Base-by-base conservation (phyloP, 2,888 invertebrate species). In the Caenorhabditis zanzibari region DNA sequence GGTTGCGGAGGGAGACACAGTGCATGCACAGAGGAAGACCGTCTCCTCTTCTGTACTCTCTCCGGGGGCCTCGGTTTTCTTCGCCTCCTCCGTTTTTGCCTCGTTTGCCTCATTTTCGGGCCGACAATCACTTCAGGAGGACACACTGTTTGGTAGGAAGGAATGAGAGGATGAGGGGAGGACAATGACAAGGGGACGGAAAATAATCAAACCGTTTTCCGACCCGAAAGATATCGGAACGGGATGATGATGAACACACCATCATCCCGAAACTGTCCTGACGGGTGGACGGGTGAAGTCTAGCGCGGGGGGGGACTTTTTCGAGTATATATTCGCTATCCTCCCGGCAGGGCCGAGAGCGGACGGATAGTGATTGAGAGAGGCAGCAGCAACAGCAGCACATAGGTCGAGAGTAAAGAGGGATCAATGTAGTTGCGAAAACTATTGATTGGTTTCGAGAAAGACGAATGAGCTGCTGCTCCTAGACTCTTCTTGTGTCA, bases 41-140 rank as follows among this genome's bases (percentile, higher is more conserved):
- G 56, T 75, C 56, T 75, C 3, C 44, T 24, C 58, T 35, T 56
- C 75, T 68, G 16, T 16, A 38, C 49, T 54, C 68, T 68, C 68
- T 19, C 58, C 32, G 16, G 54, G 12, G 26, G 24, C 49, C 52
- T 41, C n/a, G 10, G n/a, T n/a, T 24, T 75, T 24, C 47, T 14
- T 56, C 54, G 16, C 38, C 35, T 59, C n/a, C n/a, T n/a, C n/a
- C n/a, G n/a, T n/a, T 54, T 52, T 32, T 38, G 35, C 69, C 77
- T 71, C 77, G 69, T 71, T 77, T 63, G 79, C 79, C 79, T 71
- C 79, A 79, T 79, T 77, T 79, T 71, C n/a, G n/a, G 69, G 47
- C 63, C 71, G 79, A 64, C 79, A 79, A 79, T 79, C 79, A 79
- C 79, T 79, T 56, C 79, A 79, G 79, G n/a, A n/a, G n/a, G 71